Conservation (phyloP, 2,113 vertebrate genomes). For the Cairina moschata region DNA sequence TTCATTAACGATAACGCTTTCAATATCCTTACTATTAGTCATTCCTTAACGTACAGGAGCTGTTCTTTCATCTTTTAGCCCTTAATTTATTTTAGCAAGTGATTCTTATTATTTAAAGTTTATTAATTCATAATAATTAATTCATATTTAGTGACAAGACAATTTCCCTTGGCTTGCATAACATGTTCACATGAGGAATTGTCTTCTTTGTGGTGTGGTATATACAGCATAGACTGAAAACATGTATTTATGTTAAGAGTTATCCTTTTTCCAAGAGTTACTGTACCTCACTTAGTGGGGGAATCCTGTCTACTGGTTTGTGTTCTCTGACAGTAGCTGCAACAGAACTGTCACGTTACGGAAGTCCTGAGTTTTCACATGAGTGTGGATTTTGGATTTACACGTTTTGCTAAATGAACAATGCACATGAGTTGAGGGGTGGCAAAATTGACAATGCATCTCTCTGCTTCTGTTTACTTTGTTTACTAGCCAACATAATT, state of each 20-base stretch:
- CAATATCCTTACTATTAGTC: not conserved
- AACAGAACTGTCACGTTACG: not conserved
- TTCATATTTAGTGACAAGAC: not conserved
- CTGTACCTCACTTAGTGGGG: no score
- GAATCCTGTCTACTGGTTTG: not conserved
- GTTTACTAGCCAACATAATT: not conserved
- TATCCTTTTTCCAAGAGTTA: not conserved
- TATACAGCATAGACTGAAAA: not conserved
- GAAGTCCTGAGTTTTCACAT: not conserved
- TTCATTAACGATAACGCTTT: not conserved
- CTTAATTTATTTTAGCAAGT: not conserved
- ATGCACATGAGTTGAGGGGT: not conserved
- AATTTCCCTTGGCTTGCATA: not conserved
- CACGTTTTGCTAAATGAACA: not conserved
- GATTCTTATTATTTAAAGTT: not conserved
- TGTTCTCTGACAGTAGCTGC: not conserved
- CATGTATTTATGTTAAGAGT: not conserved
- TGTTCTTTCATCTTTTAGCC: not conserved
- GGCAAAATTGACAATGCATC: not conserved
- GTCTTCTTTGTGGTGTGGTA: not conserved
- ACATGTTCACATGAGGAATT: not conserved
- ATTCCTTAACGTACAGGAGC: not conserved
- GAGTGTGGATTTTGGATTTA: not conserved
- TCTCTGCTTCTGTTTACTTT: not conserved
- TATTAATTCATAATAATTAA: no score